Base-by-base conservation (phyloP, 2,888 invertebrate species). In the Crocallis elinguaria region DNA sequence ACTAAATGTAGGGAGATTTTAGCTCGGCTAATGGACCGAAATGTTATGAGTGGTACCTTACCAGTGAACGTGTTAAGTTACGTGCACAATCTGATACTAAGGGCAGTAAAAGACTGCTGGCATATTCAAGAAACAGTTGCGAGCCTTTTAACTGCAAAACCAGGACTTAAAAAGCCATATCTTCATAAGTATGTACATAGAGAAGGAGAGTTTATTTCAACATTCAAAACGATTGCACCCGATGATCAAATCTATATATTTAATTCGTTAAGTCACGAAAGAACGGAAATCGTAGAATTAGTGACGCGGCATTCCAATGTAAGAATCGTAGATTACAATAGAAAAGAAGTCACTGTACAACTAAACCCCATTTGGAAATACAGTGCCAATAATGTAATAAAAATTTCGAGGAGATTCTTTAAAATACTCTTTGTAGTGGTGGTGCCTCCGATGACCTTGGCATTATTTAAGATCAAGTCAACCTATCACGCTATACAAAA, bases 21-120 rank as follows among this genome's bases (percentile, higher is more conserved):
- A 48, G 98, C 96, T 0, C 92, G 98, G 16, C 97, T 99, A 70
- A 96, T 98, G 78, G 99, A 99, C 82, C 98, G 98, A 73, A 98
- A 99, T 79, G 98, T 98, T n/a, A 97, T 97, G 48, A 98, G 98
- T 0, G 99, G 99, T 2, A 99, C 98, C 0, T 94, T 98, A 12
- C 96, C 96, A 71, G 93, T 95, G 0, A 94, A 94, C 62, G 96
- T 97, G 0, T 95, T 98, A 93, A 94, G 95, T 53, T 98, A 99
- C 82, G 79, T 98, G 94, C 84, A 97, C 94, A 27, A 86, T 94
- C 69, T 95, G 94, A 79, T 88, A 45, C 45, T 87, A 27, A 57
- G 43, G 0, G 82, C 86, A 0, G 76, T 79, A 0, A 86, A 75
- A 67, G 80, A 84, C 52, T 89, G 88, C 58, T 89, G 89, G 89